Conservation (phyloP, 2,888 invertebrate genomes). For the Pterostichus madidus region DNA sequence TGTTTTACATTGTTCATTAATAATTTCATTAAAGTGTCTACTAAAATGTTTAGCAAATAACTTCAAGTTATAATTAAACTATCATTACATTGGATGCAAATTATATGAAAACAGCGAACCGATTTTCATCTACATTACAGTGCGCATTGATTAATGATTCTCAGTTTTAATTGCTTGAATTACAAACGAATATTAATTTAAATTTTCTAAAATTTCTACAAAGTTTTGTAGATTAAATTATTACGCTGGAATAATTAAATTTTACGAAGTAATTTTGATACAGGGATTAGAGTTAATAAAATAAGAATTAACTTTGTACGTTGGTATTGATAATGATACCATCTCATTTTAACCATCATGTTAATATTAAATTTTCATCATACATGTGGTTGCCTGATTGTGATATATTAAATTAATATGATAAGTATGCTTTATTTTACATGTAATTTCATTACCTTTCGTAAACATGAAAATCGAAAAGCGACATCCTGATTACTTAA, state of each 20-base stretch:
- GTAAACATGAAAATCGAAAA: no score
- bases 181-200: conserved; percentile 58
- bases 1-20: conserved; percentile 20
- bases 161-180: conserved; percentile 27
- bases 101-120: conserved; percentile 18
- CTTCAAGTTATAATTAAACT: conserved; percentile 10
- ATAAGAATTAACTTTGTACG: conserved; percentile 21
- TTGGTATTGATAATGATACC: conserved; percentile 7
- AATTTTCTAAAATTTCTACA: conserved; percentile 39
- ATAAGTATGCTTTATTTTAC: no score
- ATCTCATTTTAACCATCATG: neutral
- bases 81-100: conserved; percentile 13
- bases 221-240: conserved; percentile 56
- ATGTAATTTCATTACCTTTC: no score
- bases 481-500: neutral
- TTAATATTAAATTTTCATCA: conserved; percentile 48
- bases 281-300: conserved; percentile 2
- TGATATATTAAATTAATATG: no score
- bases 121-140: conserved; percentile 20
- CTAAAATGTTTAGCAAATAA: conserved; percentile 26
- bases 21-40: conserved; percentile 7
- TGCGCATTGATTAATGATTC: conserved; percentile 41
- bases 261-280: conserved; percentile 23
- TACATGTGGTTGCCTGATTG: neutral
- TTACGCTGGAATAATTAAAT: conserved; percentile 51